These are phyloP conservation scores for Cyanoliseus patagonus DNA, from an alignment of 2,113 vertebrate genomes.

Conservation along the genomic window DNA sequence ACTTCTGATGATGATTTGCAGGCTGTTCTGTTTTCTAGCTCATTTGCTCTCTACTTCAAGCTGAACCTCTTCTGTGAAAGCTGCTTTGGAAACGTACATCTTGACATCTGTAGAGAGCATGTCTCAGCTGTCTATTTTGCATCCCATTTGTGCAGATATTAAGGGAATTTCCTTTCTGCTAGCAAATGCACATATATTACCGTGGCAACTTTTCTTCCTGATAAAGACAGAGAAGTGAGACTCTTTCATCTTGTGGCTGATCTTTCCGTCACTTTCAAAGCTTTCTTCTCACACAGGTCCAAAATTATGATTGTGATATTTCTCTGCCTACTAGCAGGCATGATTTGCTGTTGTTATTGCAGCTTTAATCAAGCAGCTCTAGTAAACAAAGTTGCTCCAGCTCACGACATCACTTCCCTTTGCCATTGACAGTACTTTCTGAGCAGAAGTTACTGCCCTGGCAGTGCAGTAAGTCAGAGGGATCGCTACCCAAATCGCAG, in stretches of 20 bases:
- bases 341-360: neutral
- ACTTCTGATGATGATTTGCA: neutral
- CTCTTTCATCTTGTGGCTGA: neutral
- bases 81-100: neutral
- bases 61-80: neutral
- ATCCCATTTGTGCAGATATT: neutral
- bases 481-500: neutral
- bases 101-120: neutral
- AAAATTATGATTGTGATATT: neutral
- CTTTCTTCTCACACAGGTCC: neutral
- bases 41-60: neutral
- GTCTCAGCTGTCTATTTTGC: neutral
- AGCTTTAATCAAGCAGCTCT: neutral
- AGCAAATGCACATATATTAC: neutral
- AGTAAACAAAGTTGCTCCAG: neutral
- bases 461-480: neutral
- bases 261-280: neutral
- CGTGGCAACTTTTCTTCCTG: neutral
- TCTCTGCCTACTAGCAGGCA: neutral
- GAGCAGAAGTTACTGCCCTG: neutral
- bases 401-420: neutral
- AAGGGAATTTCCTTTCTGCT: neutral
- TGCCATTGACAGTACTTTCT: neutral
- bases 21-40: neutral
- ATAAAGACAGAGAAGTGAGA: neutral